phyloP scores from a whole-genome alignment of 2,797 vertebrate genomes.

The Eremophila alpestris region DNA sequence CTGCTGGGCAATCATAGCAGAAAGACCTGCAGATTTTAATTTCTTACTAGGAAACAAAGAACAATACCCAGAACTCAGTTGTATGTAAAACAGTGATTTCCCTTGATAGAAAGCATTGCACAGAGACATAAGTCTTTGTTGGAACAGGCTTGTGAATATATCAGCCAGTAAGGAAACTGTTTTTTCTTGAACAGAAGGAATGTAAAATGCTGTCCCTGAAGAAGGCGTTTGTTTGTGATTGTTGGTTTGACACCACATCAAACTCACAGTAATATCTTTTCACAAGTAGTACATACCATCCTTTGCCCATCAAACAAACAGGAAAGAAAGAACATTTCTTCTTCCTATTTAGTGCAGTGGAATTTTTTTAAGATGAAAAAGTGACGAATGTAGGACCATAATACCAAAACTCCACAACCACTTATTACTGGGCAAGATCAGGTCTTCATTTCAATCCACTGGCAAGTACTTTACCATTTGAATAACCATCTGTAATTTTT shows the following conservation, averaged over 20 bases:
- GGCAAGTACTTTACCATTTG: neutral
- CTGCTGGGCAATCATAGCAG: neutral
- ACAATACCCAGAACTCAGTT: neutral
- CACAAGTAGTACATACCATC: neutral
- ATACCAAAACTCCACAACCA: neutral
- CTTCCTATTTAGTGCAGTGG: neutral
- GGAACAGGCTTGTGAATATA: neutral
- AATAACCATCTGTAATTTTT: neutral
- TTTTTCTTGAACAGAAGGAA: neutral
- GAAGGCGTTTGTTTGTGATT: neutral
- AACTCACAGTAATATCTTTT: neutral
- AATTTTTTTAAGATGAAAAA: neutral
- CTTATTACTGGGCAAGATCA: neutral
- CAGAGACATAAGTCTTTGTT: neutral
- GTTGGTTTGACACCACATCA: neutral
- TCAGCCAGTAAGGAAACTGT: neutral
- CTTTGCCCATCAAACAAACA: neutral
- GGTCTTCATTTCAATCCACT: neutral
- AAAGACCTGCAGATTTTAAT: conserved; percentile 5
- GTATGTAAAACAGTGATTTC: neutral
- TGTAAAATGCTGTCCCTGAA: neutral
- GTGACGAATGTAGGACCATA: neutral
- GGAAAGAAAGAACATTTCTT: neutral
- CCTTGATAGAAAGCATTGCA: neutral
- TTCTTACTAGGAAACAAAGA: neutral